Base-by-base conservation (phyloP, 2,113 vertebrate genomes). In the Dascyllus trimaculatus region DNA sequence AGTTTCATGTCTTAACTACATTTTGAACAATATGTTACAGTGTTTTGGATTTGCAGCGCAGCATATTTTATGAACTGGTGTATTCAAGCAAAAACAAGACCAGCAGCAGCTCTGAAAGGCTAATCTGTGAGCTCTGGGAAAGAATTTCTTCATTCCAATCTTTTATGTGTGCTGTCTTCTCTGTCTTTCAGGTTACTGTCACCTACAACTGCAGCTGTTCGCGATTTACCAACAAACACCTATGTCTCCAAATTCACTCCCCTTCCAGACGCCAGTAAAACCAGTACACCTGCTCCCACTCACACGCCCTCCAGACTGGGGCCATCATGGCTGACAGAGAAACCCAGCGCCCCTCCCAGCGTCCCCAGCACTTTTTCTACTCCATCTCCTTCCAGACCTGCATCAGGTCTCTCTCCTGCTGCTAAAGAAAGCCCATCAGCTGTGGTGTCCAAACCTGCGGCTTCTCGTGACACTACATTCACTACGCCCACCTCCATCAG, bases 301-400 rank as follows among this genome's bases (percentile, higher is more conserved):
- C 45, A 66, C 0, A 59, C 65, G 0, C 25, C 86, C n/a, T 71
- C 84, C 68, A 92, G 59, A 81, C 62, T 15, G 11, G 85, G 80
- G 15, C 59, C 89, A 13, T 3, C 62, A 7, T 89, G 85, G 90
- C 9, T 21, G 82, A 72, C 2, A 0, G 85, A 88, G 76, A 90
- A 84, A 74, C 10, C 74, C 58, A 83, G 45, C 74, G 1, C 57
- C 6, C 17, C 81, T 49, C 25, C 82, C 25, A 74, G n/a, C 7
- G n/a, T 21, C 65, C 54, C 85, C 46, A 40, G 9, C 54, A 62
- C 15, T 1, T 8, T 48, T 14, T 70, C 79, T 14, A 5, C 84
- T 35, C 14, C 35, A 0, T 72, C 80, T 69, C 45, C 75, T 17
- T 43, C 52, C 32, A 46, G 35, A 14, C 46, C 75, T 26, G 11